Conservation (phyloP, 2,113 vertebrate genomes). For the Amphilophus citrinellus region DNA sequence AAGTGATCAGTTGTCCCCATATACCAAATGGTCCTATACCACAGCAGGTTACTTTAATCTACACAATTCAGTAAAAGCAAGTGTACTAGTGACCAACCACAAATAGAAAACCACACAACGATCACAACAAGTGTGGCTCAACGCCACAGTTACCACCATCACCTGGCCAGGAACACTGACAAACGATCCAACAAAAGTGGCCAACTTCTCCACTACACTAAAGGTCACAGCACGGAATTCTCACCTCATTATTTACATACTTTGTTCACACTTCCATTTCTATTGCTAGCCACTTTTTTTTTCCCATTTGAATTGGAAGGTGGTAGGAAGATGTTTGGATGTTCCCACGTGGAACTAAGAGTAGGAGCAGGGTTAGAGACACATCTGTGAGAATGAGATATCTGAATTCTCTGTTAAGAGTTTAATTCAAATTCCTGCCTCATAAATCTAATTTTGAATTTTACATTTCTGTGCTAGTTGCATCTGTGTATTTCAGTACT, state of each 20-base stretch:
- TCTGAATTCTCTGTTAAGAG: neutral
- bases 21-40: neutral
- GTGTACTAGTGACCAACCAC: too few species aligned
- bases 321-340: neutral
- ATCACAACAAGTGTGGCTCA: too few species aligned
- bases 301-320: neutral
- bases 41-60: too few species aligned
- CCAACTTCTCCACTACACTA: too few species aligned
- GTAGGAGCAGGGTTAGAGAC: neutral
- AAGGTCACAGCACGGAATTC: too few species aligned
- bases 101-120: too few species aligned
- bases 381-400: neutral
- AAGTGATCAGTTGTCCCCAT: neutral
- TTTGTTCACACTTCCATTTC: neutral
- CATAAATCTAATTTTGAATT: neutral
- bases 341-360: neutral
- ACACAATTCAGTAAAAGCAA: too few species aligned
- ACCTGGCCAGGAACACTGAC: too few species aligned
- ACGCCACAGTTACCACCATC: too few species aligned
- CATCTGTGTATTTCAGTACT: conserved; percentile 6
- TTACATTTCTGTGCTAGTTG: neutral
- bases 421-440: neutral
- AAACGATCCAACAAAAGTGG: too few species aligned
- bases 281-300: neutral
- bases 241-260: neutral